Evolutionary conservation across 2,113 vertebrate genomes (phyloP), one percentile per base, ranked within the genome.

Genomic region (Emydocephalus ijimae): DNA sequence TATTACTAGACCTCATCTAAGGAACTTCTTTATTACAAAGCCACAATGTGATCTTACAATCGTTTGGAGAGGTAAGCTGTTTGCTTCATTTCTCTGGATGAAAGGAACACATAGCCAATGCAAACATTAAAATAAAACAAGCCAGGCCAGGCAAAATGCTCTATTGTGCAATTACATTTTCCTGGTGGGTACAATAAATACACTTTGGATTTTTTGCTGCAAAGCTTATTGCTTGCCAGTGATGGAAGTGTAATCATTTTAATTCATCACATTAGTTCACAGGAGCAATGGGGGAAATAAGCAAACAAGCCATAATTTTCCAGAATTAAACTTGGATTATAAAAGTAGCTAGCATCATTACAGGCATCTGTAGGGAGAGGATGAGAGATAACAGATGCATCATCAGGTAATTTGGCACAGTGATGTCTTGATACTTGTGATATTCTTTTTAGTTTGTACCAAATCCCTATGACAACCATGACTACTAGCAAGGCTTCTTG

Each of bases 21-120:
- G 88, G 45, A 86, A 86, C 74, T 54, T 81, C 81, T 93, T 93
- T 90, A 93, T 93, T 93, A 90, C 61, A 81, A 93, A 64, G 43
- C 56, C 61, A 43, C 81, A 87, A 64, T 93, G 86, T 93, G 39
- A 34, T 57, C 89, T 90, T 93, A 90, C 74, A 93, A 86, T 55
- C 54, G 74, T 57, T 61, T 48, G 61, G 81, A 43, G 81, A 93
- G n/a, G 54, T 90, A 59, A 5, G 56, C n/a, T 86, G 88, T 90
- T 90, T n/a, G 26, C 81, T 52, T n/a, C 15, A 85, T 86, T 93
- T 61, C 89, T 87, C 92, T 87, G 61, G 55, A 54, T 11, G 5
- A 90, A 43, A 61, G 7, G 54, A 54, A 64, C 24, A 29, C 81
- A 64, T 64, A 93, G 61, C 18, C 26, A 50, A 85, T n/a, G 81